Evolutionary conservation across 2,797 vertebrate species (phyloP).

Genomic region (Acestrorhynchus altus): DNA sequence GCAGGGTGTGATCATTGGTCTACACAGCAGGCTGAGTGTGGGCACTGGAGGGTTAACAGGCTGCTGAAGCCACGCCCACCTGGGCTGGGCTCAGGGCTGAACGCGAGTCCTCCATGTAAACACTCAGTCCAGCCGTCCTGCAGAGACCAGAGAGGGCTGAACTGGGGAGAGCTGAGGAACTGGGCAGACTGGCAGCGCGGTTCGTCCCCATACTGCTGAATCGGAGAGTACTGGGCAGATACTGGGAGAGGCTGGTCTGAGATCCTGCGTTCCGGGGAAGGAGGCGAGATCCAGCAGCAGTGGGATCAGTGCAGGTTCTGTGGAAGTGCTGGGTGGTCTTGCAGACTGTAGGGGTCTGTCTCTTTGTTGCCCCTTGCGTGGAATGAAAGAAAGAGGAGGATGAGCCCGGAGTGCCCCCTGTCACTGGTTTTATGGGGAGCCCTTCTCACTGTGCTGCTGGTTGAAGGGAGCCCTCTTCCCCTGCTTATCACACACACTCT

Average conservation of each 20-base stretch:
- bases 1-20: no score
- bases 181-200: background rate
- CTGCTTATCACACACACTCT: conserved; percentile 45
- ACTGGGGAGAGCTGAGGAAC: background rate
- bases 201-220: background rate
- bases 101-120: conserved; percentile 58
- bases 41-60: conserved; percentile 63
- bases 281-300: conserved; percentile 41
- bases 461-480: conserved; percentile 30
- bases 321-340: background rate
- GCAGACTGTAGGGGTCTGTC: background rate
- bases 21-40: background rate
- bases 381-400: conserved; percentile 44
- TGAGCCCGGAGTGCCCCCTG: conserved; percentile 36
- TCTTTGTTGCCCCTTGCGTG: background rate
- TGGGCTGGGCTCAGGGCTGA: conserved; percentile 40
- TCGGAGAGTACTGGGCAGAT: background rate
- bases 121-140: conserved; percentile 30
- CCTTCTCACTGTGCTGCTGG: conserved; percentile 54
- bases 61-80: conserved; percentile 64
- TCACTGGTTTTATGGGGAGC: conserved; percentile 42
- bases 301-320: background rate
- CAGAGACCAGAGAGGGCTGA: background rate
- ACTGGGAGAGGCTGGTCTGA: conserved; percentile 43
- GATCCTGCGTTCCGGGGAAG: background rate